Evolutionary conservation across 2,113 vertebrate genomes (phyloP).

Genomic region (Nymphicus hollandicus): DNA sequence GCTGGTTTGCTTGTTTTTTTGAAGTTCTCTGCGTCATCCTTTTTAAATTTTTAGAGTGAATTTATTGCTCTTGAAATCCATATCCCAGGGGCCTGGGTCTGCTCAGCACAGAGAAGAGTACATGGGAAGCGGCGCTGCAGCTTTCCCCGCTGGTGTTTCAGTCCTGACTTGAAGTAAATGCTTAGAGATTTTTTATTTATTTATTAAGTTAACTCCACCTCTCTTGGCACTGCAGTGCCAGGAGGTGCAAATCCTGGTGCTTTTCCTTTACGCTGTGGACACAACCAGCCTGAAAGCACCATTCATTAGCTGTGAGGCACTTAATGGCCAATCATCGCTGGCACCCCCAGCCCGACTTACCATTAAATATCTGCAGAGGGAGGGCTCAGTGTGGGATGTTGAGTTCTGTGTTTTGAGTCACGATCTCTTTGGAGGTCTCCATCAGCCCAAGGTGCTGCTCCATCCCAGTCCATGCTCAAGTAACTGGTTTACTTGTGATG

Average conservation of each 20-base stretch:
- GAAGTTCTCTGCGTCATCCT: conserved; percentile 52
- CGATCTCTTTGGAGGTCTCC: not conserved
- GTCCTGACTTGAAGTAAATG: not conserved
- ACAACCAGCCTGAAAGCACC: not conserved
- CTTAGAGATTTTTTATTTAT: not conserved
- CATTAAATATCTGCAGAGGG: not conserved
- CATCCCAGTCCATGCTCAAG: not conserved
- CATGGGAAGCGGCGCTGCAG: not conserved
- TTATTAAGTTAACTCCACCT: not conserved
- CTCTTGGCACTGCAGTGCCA: not conserved
- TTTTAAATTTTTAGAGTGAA: conserved; percentile 61
- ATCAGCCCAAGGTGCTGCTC: not conserved
- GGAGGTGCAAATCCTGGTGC: not conserved
- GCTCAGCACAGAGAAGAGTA: not conserved
- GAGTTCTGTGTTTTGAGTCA: not conserved
- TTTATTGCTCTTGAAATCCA: conserved; percentile 66
- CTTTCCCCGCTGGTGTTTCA: not conserved
- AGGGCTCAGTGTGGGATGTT: not conserved
- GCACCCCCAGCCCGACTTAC: not conserved
- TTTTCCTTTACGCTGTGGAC: not conserved
- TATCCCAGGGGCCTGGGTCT: conserved; percentile 36
- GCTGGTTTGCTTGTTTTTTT: conserved; percentile 18
- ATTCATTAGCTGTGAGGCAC: not conserved
- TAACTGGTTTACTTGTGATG: rapidly evolving
- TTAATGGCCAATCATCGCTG: not conserved